Conservation (phyloP, 2,113 vertebrate species). For the Corythaixoides concolor region DNA sequence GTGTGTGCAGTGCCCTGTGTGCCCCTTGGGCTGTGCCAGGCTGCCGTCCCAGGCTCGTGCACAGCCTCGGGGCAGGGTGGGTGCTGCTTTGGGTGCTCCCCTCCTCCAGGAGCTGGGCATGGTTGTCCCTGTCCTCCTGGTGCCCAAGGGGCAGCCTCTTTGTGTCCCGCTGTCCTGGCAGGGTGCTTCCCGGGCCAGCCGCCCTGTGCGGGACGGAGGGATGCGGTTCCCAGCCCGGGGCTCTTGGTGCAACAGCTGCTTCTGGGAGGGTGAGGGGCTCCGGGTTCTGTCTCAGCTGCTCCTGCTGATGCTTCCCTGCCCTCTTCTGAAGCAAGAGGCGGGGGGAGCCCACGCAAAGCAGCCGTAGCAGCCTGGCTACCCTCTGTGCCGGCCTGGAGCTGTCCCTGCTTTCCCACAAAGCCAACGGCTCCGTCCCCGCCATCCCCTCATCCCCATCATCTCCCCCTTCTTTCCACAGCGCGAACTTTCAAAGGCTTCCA, state of each 20-base stretch:
- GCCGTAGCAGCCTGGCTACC: not conserved
- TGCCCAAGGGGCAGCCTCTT: not conserved
- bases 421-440: no score
- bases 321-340: no score
- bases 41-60: not conserved
- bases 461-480: slow-evolving; percentile 56
- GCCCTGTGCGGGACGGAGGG: not conserved
- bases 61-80: not conserved
- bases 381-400: not conserved
- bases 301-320: accelerated
- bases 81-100: not conserved
- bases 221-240: not conserved
- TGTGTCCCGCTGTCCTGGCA: no score
- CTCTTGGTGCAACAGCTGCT: not conserved
- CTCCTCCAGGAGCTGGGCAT: not conserved
- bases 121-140: no score
- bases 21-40: not conserved
- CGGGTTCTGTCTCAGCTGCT: not conserved
- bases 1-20: no score
- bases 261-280: not conserved
- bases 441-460: not conserved
- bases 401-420: not conserved
- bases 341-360: not conserved
- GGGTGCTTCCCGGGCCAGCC: not conserved
- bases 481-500: slow-evolving; percentile 80